phyloP scores from a whole-genome alignment of 2,888 invertebrate genomes.

The Phyto melanocephala region DNA sequence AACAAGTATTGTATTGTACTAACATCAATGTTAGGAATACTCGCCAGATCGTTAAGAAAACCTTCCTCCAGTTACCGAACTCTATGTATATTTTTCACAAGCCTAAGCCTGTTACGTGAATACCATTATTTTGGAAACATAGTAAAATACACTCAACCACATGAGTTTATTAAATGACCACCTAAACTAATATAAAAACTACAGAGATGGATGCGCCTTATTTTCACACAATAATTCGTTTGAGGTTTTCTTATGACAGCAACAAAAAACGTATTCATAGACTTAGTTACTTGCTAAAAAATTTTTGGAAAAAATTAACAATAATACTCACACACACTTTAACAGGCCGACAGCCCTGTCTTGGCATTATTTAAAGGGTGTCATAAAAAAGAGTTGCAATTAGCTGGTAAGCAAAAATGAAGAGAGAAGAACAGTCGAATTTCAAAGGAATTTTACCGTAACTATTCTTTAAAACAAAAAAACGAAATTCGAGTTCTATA shows the following conservation, averaged over 20 bases:
- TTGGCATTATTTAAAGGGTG: conserved; percentile 5
- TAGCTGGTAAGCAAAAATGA: neutral
- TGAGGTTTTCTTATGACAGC: neutral
- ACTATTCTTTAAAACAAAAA: conserved; percentile 7
- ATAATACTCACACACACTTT: conserved; percentile 1
- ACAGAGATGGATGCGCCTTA: too few relatives aligned
- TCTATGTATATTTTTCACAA: too few relatives aligned
- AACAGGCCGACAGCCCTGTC: neutral
- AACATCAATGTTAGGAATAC: too few relatives aligned
- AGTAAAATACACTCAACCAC: too few relatives aligned
- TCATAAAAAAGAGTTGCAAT: conserved; percentile 59
- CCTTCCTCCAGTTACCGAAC: too few relatives aligned
- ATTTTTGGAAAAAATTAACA: neutral
- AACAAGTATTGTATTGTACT: too few relatives aligned
- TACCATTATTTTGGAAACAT: too few relatives aligned
- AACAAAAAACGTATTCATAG: conserved; percentile 20
- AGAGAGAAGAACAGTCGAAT: neutral
- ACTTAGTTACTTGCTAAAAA: conserved; percentile 21
- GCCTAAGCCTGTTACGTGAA: too few relatives aligned
- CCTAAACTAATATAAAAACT: too few relatives aligned
- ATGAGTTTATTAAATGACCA: too few relatives aligned
- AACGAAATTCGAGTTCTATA: conserved; percentile 20
- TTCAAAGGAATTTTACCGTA: conserved; percentile 35
- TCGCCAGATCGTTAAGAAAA: too few relatives aligned
- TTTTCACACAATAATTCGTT: too few relatives aligned